phyloP scores from a whole-genome alignment of 2,797 vertebrate species.

The Myotis myotis region DNA sequence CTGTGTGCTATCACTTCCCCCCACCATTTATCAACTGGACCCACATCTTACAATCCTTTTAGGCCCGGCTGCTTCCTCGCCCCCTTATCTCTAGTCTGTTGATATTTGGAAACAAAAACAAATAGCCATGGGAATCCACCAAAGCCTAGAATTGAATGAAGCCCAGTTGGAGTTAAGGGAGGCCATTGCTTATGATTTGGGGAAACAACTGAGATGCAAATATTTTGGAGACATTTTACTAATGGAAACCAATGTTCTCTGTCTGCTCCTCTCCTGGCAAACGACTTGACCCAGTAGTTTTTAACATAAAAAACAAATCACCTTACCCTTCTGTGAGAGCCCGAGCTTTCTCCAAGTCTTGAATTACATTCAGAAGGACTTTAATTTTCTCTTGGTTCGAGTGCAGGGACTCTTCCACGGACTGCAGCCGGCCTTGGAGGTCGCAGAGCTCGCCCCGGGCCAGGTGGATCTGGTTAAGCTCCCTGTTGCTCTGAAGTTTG shows the following conservation, averaged over 20 bases:
- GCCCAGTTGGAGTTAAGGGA: not conserved
- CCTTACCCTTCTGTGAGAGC: constrained; percentile 96
- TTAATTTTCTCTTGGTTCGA: constrained; percentile 99
- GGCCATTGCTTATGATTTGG: not conserved
- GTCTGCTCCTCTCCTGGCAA: not conserved
- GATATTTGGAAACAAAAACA: not conserved
- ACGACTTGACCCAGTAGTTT: constrained; percentile 1
- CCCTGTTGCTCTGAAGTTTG: constrained; percentile 71
- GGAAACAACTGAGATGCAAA: not conserved
- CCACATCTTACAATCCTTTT: not conserved
- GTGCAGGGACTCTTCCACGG: constrained; percentile 94
- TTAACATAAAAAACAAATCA: constrained; percentile 56
- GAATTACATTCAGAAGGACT: constrained; percentile 98
- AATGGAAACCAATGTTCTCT: not conserved
- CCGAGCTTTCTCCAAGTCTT: constrained; percentile 98
- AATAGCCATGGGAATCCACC: not conserved
- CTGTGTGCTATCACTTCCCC: not conserved
- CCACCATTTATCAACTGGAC: not conserved
- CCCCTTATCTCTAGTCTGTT: not conserved
- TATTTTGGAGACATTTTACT: not conserved
- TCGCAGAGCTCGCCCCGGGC: constrained; percentile 82
- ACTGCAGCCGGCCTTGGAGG: constrained; percentile 92
- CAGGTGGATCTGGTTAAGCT: constrained; percentile 82
- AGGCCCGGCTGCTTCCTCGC: not conserved
- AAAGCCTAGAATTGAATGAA: not conserved